Percentiles rank a stretch among this genome's conserved stretches.
These are phyloP conservation scores for Odontomachus brunneus DNA, from an alignment of 1,140 invertebrate species.

Conservation along the genomic window DNA sequence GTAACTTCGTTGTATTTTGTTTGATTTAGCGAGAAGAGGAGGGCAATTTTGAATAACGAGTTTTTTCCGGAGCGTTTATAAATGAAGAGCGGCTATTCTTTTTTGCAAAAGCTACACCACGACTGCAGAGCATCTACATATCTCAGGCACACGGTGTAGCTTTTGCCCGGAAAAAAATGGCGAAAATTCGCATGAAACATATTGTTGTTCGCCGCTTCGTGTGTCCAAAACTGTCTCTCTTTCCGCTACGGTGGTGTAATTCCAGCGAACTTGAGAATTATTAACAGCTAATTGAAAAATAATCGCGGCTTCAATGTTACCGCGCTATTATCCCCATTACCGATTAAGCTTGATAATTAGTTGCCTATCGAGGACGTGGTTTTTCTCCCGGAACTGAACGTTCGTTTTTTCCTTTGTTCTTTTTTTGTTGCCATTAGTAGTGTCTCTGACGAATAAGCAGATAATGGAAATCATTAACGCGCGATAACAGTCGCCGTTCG, in stretches of 20 bases:
- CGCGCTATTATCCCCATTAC: neutral
- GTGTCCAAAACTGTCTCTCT: neutral
- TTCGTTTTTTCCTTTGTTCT: neutral
- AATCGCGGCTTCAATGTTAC: neutral
- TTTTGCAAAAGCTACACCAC: neutral
- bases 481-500: neutral
- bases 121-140: neutral
- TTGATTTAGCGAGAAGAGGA: slow-evolving; percentile 28
- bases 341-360: neutral
- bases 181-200: neutral
- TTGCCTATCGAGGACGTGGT: neutral
- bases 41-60: neutral
- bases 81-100: slow-evolving; percentile 9
- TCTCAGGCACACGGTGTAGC: neutral
- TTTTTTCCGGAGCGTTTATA: slow-evolving; percentile 23
- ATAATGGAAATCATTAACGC: neutral
- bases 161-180: neutral
- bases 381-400: neutral
- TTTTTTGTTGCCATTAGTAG: neutral
- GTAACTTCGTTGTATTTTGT: neutral
- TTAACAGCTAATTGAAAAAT: neutral
- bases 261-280: neutral
- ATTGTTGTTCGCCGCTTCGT: neutral
- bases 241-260: neutral
- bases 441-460: neutral